Percentiles rank a stretch among this genome's conserved stretches.
Conservation (phyloP, 2,797 vertebrate genomes). For the Pseudocheirus occidentalis region DNA sequence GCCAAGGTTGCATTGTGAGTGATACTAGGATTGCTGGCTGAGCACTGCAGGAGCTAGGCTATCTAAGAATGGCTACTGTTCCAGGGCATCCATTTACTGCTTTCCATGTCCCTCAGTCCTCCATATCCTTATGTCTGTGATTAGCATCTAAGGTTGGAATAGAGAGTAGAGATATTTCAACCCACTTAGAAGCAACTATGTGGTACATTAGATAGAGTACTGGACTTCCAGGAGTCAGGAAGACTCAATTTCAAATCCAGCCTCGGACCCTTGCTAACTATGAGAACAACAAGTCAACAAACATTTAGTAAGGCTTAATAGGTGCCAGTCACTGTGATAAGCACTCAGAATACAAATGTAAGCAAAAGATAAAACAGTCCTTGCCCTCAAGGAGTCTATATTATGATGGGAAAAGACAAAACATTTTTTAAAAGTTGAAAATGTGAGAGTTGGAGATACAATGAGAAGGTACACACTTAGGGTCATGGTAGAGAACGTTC, state of each 20-base stretch:
- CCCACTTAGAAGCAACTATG: neutral
- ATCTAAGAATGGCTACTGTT: neutral
- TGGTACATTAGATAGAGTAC: neutral
- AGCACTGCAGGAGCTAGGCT: neutral
- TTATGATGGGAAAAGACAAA: neutral
- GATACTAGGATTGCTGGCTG: neutral
- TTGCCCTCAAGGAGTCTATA: neutral
- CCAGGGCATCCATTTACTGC: neutral
- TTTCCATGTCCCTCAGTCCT: neutral
- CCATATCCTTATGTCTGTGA: neutral
- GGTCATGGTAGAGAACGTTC: neutral
- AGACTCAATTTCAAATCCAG: neutral
- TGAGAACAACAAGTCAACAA: neutral
- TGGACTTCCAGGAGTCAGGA: neutral
- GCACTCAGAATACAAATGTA: neutral
- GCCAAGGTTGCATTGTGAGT: neutral
- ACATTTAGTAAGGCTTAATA: neutral
- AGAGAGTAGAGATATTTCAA: neutral
- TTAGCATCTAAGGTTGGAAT: neutral
- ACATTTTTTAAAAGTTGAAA: neutral
- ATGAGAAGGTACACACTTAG: neutral
- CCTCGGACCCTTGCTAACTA: neutral
- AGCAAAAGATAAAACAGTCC: neutral
- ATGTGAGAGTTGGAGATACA: neutral
- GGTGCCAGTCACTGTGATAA: neutral